These are phyloP conservation scores for Drosophila teissieri DNA, from an alignment of 1,140 invertebrate species.

Conservation along the genomic window DNA sequence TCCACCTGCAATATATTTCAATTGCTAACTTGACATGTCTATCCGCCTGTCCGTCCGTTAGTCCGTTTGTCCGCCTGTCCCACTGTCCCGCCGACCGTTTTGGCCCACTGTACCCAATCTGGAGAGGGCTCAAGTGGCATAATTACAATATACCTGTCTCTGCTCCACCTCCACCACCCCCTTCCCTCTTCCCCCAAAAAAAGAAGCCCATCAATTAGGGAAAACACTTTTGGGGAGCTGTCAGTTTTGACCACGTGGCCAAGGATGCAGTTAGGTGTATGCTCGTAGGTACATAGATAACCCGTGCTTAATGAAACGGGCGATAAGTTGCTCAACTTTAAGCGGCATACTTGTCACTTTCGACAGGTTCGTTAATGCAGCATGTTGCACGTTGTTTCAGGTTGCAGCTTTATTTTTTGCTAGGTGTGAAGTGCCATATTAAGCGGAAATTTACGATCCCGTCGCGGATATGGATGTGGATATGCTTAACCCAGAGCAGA, in stretches of 20 bases:
- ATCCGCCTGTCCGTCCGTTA: slow-evolving; percentile 40
- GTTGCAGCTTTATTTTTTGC: slow-evolving; percentile 6
- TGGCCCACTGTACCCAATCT: slow-evolving; percentile 43
- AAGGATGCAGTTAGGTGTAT: slow-evolving; percentile 30
- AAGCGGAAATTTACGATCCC: slow-evolving; percentile 69
- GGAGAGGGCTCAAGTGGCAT: slow-evolving; percentile 52
- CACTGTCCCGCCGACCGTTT: slow-evolving; percentile 7
- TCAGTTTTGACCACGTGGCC: slow-evolving; percentile 54
- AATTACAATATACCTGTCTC: slow-evolving; percentile 58
- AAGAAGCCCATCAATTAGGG: slow-evolving; percentile 46
- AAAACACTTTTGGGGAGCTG: slow-evolving; percentile 27
- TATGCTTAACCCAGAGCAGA: slow-evolving; percentile 47
- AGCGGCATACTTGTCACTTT: slow-evolving; percentile 74
- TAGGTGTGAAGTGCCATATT: slow-evolving; percentile 77
- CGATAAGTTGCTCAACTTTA: slow-evolving; percentile 75
- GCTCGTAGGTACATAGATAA: slow-evolving; percentile 37
- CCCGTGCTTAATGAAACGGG: slow-evolving; percentile 50
- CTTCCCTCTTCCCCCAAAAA: background rate
- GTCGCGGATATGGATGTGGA: slow-evolving; percentile 7
- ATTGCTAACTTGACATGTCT: slow-evolving; percentile 55
- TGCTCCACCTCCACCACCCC: background rate
- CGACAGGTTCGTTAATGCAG: slow-evolving; percentile 76
- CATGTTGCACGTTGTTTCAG: slow-evolving; percentile 29
- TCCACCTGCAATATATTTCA: slow-evolving; percentile 53
- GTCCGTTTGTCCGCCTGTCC: no score